Evolutionary conservation across 2,888 invertebrate genomes (phyloP).

Genomic region (Drosophila kuntzei): DNA sequence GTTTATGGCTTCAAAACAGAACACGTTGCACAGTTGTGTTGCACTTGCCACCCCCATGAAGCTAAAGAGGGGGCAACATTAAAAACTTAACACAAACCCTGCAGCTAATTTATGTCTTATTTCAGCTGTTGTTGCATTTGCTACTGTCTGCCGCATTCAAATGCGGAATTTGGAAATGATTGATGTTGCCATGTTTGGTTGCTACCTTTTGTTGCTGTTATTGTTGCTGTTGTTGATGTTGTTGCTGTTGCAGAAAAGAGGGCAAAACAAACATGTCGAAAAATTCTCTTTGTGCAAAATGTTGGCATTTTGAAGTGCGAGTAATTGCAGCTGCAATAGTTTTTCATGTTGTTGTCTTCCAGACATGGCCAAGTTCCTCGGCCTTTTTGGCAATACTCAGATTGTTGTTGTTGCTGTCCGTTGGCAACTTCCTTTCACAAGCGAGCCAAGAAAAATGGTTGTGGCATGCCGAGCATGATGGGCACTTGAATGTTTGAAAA

Average conservation of each 20-base stretch:
- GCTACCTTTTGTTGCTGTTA: constrained; percentile 58
- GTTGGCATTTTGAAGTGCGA: constrained; percentile 80
- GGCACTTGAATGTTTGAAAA: constrained; percentile 74
- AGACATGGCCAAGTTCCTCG: constrained; percentile 58
- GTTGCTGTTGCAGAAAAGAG: background rate
- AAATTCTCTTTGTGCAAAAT: constrained; percentile 77
- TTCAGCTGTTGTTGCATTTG: constrained; percentile 37
- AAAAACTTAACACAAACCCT: constrained; percentile 65
- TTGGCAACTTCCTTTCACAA: constrained; percentile 72
- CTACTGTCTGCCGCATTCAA: constrained; percentile 56
- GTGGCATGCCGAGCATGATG: constrained; percentile 66
- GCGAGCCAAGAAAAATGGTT: constrained; percentile 66
- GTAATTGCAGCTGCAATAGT: constrained; percentile 81
- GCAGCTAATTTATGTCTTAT: constrained; percentile 70
- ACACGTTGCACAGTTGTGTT: constrained; percentile 16
- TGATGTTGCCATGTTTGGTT: constrained; percentile 72
- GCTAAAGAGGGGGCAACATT: constrained; percentile 46
- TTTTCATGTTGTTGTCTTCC: constrained; percentile 69
- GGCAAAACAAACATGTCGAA: constrained; percentile 56
- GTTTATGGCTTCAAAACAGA: constrained; percentile 40
- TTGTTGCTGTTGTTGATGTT: constrained; percentile 60
- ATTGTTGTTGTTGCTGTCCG: constrained; percentile 28
- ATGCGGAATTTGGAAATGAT: constrained; percentile 68
- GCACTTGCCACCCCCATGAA: constrained; percentile 38
- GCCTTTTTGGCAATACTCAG: constrained; percentile 67